Evolutionary conservation across 2,113 vertebrate genomes (phyloP), one percentile per base, ranked within the genome.

Genomic region (Siphamia tubifer): DNA sequence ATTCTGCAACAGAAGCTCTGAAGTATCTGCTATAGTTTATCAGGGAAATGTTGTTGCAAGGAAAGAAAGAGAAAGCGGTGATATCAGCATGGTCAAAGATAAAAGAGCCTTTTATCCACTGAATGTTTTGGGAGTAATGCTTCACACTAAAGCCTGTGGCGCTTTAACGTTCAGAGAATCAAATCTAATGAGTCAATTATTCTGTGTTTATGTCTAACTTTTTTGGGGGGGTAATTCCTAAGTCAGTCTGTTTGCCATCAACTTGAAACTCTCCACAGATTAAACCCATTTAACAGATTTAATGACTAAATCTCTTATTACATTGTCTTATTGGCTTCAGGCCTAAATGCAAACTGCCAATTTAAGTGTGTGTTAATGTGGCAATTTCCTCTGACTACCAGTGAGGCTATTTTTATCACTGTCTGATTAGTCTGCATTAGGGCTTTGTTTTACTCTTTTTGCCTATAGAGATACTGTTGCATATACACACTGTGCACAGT

Each of bases 11-110:
- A 48, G 57, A 58, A 57, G 58, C 11, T 8, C 12, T 45, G 8
- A 39, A 34, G 17, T 32, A 39, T n/a, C 19, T 42, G 31, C 25
- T 42, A 2, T 25, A 60, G 23, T 68, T 71, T 75, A 55, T 84
- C 77, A 36, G 51, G 52, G 47, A 56, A 71, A 70, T 77, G 63
- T 45, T 69, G 34, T 68, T 68, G 38, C 43, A 44, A 40, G 49
- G 38, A 58, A 62, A 25, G 45, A 35, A n/a, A 48, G 47, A 36
- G 49, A 52, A 51, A 44, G 34, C 21, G n/a, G 15, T 73, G 65
- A 71, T 8, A 19, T 70, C 44, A 44, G 42, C 11, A 30, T 5
- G 45, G 62, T 27, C 16, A 10, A 27, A 66, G 73, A 83, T 82
- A 42, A 80, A 85, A 68, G 58, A 1, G 4, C 17, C 31, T 43